Conservation (phyloP, 1,140 invertebrate species). For the Drosophila bifasciata region DNA sequence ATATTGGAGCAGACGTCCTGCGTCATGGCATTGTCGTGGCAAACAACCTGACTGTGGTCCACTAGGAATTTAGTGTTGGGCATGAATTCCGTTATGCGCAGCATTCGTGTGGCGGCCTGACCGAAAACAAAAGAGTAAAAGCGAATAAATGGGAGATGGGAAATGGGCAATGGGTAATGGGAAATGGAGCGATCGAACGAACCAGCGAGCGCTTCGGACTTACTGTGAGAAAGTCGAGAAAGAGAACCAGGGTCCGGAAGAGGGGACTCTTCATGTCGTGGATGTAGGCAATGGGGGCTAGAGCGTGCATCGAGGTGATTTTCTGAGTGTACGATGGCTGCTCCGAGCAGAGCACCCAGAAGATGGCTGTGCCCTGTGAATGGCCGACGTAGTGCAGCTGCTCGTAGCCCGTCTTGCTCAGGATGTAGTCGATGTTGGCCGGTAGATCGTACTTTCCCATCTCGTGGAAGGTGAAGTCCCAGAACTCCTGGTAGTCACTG, state of each 20-base stretch:
- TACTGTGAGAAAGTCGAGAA: slow-evolving; percentile 73
- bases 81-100: slow-evolving; percentile 86
- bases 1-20: slow-evolving; percentile 86
- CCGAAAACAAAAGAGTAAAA: slow-evolving; percentile 5
- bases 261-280: slow-evolving; percentile 86
- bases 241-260: slow-evolving; percentile 72
- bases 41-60: slow-evolving; percentile 84
- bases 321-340: slow-evolving; percentile 88
- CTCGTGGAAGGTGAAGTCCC: slow-evolving; percentile 92
- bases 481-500: slow-evolving; percentile 87
- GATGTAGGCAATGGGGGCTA: slow-evolving; percentile 88
- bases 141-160: slow-evolving; percentile 6
- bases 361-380: slow-evolving; percentile 88
- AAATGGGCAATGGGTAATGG: slow-evolving; percentile 21
- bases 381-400: slow-evolving; percentile 89
- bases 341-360: slow-evolving; percentile 87
- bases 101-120: slow-evolving; percentile 84
- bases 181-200: not conserved
- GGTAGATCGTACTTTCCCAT: slow-evolving; percentile 91
- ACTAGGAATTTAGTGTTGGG: slow-evolving; percentile 85
- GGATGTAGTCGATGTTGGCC: slow-evolving; percentile 89
- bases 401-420: slow-evolving; percentile 86
- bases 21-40: slow-evolving; percentile 84
- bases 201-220: slow-evolving; percentile 5
- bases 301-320: slow-evolving; percentile 87